Conservation (phyloP, 2,113 vertebrate species). For the Bagarius yarrelli region DNA sequence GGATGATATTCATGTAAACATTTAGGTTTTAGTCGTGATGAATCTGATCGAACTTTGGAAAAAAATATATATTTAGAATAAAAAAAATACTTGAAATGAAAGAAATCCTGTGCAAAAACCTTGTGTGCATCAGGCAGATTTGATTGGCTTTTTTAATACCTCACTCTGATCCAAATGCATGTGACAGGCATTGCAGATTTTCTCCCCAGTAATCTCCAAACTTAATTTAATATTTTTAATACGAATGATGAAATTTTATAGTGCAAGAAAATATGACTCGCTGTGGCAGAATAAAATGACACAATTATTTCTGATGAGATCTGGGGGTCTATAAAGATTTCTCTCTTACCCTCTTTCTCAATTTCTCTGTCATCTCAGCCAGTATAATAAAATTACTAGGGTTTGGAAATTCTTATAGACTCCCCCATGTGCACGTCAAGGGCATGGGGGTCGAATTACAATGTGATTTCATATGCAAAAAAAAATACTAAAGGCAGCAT, state of each 20-base stretch:
- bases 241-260: conserved; percentile 48
- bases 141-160: conserved; percentile 21
- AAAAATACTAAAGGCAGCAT: conserved; percentile 9
- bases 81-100: background rate
- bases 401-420: conserved; percentile 30
- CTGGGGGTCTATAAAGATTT: conserved; percentile 33
- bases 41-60: background rate
- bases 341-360: conserved; percentile 25
- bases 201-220: conserved; percentile 48
- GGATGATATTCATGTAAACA: background rate
- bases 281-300: conserved; percentile 23
- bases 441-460: background rate
- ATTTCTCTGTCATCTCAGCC: conserved; percentile 6
- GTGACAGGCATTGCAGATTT: conserved; percentile 20
- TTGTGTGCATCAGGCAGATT: background rate
- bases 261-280: conserved; percentile 43
- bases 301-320: conserved; percentile 41
- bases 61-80: background rate
- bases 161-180: conserved; percentile 15
- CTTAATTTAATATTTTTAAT: conserved; percentile 45
- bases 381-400: conserved; percentile 41
- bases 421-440: conserved; percentile 2
- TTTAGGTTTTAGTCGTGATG: background rate
- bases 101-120: conserved; percentile 1
- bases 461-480: conserved; percentile 33